Percentiles rank a stretch among this genome's conserved stretches.
Evolutionary conservation across 2,888 invertebrate genomes (phyloP).

Genomic region (Clivina fossor): DNA sequence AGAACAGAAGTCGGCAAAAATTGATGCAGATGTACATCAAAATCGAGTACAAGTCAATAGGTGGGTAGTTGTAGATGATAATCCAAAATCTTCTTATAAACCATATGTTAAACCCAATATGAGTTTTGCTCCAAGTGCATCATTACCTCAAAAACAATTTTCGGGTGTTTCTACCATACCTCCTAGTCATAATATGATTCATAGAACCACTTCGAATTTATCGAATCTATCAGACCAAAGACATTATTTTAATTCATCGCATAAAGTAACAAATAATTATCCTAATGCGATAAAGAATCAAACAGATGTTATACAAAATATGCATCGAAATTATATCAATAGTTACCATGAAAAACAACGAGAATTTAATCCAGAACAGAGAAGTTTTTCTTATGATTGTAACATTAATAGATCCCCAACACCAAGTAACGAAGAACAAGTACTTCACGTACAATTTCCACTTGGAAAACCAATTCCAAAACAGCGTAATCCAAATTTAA

Average conservation of each 20-base stretch:
- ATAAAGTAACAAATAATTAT: slow-evolving; percentile 22
- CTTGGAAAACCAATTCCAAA: slow-evolving; percentile 43
- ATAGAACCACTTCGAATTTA: slow-evolving; percentile 23
- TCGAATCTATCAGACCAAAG: slow-evolving; percentile 29
- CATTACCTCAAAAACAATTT: slow-evolving; percentile 37
- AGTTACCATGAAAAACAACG: slow-evolving; percentile 8
- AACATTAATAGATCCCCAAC: slow-evolving; percentile 49
- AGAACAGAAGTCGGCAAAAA: slow-evolving; percentile 49
- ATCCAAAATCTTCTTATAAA: slow-evolving; percentile 24
- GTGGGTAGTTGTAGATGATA: slow-evolving; percentile 28
- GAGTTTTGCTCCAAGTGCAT: slow-evolving; percentile 19
- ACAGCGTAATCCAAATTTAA: slow-evolving; percentile 46
- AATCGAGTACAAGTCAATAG: slow-evolving; percentile 17
- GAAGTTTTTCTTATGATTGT: slow-evolving; percentile 50
- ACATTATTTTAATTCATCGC: slow-evolving; percentile 26
- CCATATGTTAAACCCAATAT: slow-evolving; percentile 15
- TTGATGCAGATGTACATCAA: slow-evolving; percentile 46
- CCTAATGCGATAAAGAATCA: not conserved
- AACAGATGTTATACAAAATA: slow-evolving; percentile 3
- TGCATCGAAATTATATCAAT: slow-evolving; percentile 1
- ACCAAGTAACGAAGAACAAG: slow-evolving; percentile 42
- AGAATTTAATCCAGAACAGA: slow-evolving; percentile 40
- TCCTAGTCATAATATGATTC: slow-evolving; percentile 46
- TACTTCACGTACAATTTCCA: slow-evolving; percentile 49
- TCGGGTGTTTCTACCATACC: slow-evolving; percentile 52